Evolutionary conservation across 2,888 invertebrate genomes (phyloP).

Genomic region (Stratiomys singularior): DNA sequence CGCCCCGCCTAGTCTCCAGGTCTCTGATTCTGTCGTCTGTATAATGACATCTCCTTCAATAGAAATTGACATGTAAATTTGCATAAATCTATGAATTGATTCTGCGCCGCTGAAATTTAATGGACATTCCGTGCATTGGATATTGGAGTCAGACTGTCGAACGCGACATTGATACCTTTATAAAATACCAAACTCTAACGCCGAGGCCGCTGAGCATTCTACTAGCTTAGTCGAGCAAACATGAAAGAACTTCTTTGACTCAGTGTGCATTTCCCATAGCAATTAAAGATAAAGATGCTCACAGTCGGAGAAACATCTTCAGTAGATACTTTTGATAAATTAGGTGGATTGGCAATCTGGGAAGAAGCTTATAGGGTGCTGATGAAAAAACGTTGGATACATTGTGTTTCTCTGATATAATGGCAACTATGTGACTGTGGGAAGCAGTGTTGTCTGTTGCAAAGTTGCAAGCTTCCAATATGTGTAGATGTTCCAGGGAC

Average conservation of each 20-base stretch:
- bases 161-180: slow-evolving; percentile 21
- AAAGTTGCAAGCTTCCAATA: too few species aligned
- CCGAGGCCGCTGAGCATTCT: background rate
- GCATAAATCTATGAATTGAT: slow-evolving; percentile 42
- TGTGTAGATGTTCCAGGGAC: too few species aligned
- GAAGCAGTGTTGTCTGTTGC: too few species aligned
- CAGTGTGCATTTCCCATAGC: slow-evolving; percentile 20
- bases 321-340: slow-evolving; percentile 22
- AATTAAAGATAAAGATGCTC: slow-evolving; percentile 40
- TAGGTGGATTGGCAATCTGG: background rate
- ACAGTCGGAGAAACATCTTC: slow-evolving; percentile 29
- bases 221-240: background rate
- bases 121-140: slow-evolving; percentile 36
- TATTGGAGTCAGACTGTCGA: slow-evolving; percentile 2
- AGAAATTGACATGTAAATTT: slow-evolving; percentile 42
- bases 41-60: slow-evolving; percentile 42
- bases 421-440: background rate
- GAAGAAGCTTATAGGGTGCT: background rate
- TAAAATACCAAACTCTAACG: slow-evolving; percentile 17
- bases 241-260: slow-evolving; percentile 7
- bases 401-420: background rate
- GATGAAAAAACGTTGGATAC: background rate
- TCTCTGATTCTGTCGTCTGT: background rate
- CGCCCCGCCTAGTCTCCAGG: background rate
- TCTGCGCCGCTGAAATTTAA: slow-evolving; percentile 22